phyloP scores from a whole-genome alignment of 2,888 invertebrate genomes.

The Tipula confusa region DNA sequence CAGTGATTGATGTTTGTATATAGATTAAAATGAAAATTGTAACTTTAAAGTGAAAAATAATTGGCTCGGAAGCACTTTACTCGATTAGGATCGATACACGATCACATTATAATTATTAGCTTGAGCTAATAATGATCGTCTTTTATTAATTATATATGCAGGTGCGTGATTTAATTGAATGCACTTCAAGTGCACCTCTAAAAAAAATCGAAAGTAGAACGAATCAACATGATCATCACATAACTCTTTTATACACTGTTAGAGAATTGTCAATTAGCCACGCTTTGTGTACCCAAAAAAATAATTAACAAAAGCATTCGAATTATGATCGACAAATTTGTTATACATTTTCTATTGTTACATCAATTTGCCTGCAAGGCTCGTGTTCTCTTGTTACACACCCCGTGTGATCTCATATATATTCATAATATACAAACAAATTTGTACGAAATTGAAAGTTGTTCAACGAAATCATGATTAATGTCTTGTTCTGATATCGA shows the following conservation, averaged over 20 bases:
- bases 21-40: no score
- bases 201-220: background rate
- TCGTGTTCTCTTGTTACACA: background rate
- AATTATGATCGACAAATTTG: background rate
- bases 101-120: background rate
- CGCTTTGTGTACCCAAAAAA: background rate
- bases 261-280: background rate
- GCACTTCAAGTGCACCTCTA: background rate
- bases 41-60: no score
- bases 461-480: background rate
- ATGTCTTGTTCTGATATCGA: background rate
- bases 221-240: background rate
- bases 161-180: background rate
- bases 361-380: background rate
- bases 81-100: background rate
- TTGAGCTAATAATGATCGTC: background rate
- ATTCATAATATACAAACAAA: background rate
- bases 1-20: background rate
- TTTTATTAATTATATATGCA: background rate
- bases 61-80: background rate
- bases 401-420: background rate
- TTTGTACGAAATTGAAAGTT: conserved; percentile 5
- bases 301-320: background rate
- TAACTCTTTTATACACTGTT: background rate
- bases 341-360: background rate